phyloP scores from a whole-genome alignment of 2,113 vertebrate genomes.

The Calypte anna region DNA sequence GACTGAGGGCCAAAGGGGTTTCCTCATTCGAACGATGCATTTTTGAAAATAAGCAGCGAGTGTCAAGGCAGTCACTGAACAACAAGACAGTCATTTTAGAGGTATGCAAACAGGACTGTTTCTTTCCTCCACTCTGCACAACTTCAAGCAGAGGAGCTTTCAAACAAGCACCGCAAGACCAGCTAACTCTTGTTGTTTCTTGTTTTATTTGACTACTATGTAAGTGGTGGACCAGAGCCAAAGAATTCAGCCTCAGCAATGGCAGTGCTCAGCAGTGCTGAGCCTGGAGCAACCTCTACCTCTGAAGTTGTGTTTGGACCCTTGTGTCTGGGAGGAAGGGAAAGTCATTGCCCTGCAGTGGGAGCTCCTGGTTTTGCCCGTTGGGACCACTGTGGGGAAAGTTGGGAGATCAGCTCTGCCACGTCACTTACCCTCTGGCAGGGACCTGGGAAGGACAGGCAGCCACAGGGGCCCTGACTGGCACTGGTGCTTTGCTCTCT shows the following conservation, averaged over 20 bases:
- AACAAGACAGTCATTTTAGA: neutral
- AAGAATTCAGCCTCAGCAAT: neutral
- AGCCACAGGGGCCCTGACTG: neutral
- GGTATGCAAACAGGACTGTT: neutral
- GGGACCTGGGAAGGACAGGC: rapidly evolving
- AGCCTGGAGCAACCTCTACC: neutral
- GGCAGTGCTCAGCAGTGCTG: rapidly evolving
- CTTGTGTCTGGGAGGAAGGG: neutral
- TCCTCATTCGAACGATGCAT: neutral
- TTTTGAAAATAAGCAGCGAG: neutral
- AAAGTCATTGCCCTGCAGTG: neutral
- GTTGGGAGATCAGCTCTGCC: neutral
- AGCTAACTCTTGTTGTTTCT: slow-evolving; percentile 60
- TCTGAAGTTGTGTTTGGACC: neutral
- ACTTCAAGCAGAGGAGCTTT: slow-evolving; percentile 3
- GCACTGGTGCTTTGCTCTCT: neutral
- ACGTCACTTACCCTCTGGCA: neutral
- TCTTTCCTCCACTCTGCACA: neutral
- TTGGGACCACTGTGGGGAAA: neutral
- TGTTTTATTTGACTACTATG: slow-evolving; percentile 65
- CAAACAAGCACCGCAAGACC: neutral
- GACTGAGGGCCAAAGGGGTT: neutral
- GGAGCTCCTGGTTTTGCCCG: neutral
- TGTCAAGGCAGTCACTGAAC: neutral
- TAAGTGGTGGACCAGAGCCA: slow-evolving; percentile 36